Evolutionary conservation across 2,797 vertebrate genomes (phyloP), one percentile per base, ranked within the genome.

Genomic region (Typhlichthys subterraneus): DNA sequence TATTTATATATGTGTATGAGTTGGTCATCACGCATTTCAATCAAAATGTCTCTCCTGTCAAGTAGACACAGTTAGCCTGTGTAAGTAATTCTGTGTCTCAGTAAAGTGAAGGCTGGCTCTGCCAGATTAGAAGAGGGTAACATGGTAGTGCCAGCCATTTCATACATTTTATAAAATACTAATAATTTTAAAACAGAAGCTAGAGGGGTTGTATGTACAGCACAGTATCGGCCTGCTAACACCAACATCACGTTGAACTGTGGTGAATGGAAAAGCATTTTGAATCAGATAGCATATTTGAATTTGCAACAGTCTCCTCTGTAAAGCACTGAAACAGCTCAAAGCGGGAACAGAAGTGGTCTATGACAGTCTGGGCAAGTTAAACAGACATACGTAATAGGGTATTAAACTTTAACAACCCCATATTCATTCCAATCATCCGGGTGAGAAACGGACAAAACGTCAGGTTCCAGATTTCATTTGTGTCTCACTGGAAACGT

Each of bases 401-500:
- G 88, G 90, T 88, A 91, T 91, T 92, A 92, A 91, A 92, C 87
- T 91, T 92, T 92, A 92, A 91, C 86, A 82, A 91, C 83, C 88
- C 75, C 77, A 71, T 87, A 91, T 91, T 92, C 88, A 88, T 91
- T 90, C 84, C 87, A 90, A 89, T 91, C 88, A 88, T 89, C 83
- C 80, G 69, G 83, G 75, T 88, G 82, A 87, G 83, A 87, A 89
- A 89, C 80, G 80, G 76, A 77, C 75, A 82, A 91, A 88, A 90
- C 79, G 87, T 86, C 85, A 85, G 79, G 64, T 85, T 84, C 79
- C 82, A 82, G 90, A 86, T 89, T 91, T 88, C 79, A 90, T 89
- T 89, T 90, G 88, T 89, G 87, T 86, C 85, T 79, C 73, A 78
- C 86, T 84, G 83, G 85, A 90, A 87, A 90, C 83, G 82, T 82